These are phyloP conservation scores for Erpetoichthys calabaricus DNA, from an alignment of 2,797 vertebrate genomes.

Conservation along the genomic window DNA sequence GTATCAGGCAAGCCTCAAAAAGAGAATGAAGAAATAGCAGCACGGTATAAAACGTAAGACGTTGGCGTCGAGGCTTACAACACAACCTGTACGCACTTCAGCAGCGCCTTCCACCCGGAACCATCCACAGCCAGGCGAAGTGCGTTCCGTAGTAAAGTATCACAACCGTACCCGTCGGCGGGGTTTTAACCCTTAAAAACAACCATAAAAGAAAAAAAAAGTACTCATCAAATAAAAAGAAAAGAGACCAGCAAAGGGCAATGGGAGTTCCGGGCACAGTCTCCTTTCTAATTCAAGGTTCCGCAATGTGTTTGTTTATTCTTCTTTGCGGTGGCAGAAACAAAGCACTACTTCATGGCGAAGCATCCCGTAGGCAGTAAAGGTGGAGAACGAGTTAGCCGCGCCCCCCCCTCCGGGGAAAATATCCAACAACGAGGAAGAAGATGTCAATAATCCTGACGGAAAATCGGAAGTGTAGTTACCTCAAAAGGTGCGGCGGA, in stretches of 20 bases:
- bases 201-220: background rate
- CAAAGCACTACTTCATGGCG: no score
- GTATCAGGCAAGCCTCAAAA: conserved; percentile 15
- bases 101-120: no score
- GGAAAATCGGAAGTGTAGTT: background rate
- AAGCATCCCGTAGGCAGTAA: background rate
- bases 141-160: background rate
- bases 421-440: background rate
- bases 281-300: background rate
- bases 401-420: no score
- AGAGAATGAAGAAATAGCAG: conserved; percentile 4
- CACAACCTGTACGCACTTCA: conserved; percentile 1
- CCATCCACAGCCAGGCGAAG: background rate
- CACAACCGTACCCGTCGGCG: background rate
- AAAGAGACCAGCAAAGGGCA: no score
- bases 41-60: conserved; percentile 10
- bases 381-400: background rate
- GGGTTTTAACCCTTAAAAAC: background rate
- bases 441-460: background rate
- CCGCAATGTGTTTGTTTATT: background rate
- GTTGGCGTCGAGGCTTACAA: conserved; percentile 9
- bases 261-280: background rate
- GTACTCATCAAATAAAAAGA: background rate
- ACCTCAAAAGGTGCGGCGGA: background rate
- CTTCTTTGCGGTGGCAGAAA: background rate